Percentiles rank a stretch among this genome's conserved stretches.
phyloP scores from a whole-genome alignment of 2,113 vertebrate genomes.

The Myanophis thanlyinensis region DNA sequence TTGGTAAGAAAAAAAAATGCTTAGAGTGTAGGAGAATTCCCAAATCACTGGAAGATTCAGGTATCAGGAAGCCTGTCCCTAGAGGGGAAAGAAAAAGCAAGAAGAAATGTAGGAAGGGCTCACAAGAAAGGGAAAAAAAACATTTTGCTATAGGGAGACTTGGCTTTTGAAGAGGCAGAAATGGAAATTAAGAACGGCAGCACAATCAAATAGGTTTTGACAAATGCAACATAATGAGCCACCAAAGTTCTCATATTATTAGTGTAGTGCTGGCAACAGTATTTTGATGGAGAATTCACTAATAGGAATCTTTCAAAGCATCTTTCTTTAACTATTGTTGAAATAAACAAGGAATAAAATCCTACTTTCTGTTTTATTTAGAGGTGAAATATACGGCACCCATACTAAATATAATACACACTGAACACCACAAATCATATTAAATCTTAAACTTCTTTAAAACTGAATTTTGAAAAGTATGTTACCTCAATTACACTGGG shows the following conservation, averaged over 20 bases:
- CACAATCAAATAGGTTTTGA: conserved; percentile 4
- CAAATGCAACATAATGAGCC: neutral
- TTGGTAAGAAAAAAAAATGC: neutral
- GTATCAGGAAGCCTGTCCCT: neutral
- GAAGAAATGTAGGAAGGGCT: neutral
- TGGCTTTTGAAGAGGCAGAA: neutral
- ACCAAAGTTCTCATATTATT: neutral
- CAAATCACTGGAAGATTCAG: neutral
- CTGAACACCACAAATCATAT: neutral
- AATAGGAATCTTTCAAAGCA: neutral
- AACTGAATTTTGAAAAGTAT: neutral
- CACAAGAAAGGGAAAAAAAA: neutral
- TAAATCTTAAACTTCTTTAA: neutral
- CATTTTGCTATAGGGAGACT: neutral
- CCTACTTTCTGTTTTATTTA: neutral
- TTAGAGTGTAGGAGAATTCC: neutral
- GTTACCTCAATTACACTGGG: neutral
- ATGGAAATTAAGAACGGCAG: neutral
- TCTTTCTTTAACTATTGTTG: neutral
- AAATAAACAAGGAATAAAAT: neutral
- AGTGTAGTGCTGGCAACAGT: neutral
- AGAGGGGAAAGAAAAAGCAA: neutral
- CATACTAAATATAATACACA: neutral
- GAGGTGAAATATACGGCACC: neutral
- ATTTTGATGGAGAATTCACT: neutral